phyloP scores from a whole-genome alignment of 92 coral and sea anemone species.

The Zoanthus solanderi region DNA sequence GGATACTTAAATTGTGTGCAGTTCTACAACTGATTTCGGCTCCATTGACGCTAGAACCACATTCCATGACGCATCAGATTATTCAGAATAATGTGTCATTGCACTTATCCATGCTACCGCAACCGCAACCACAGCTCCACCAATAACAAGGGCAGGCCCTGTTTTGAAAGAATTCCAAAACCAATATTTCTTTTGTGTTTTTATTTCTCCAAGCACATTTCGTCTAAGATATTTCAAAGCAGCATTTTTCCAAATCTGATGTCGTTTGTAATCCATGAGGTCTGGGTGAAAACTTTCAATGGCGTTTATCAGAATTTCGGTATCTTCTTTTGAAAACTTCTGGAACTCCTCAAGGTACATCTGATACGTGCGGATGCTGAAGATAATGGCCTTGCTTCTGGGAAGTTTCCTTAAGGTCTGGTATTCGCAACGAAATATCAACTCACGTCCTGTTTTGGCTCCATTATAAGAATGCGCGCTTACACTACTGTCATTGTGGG shows the following conservation, averaged over 20 bases:
- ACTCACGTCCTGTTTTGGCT: slow-evolving; percentile 60
- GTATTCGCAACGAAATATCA: slow-evolving; percentile 70
- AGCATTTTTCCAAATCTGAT: slow-evolving; percentile 60
- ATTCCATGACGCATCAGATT: too few relatives aligned
- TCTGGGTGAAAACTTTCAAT: slow-evolving; percentile 61
- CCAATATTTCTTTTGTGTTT: background rate
- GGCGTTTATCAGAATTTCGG: slow-evolving; percentile 29
- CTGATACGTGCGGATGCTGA: slow-evolving; percentile 73
- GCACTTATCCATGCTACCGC: slow-evolving; percentile 15
- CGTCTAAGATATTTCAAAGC: slow-evolving; percentile 54
- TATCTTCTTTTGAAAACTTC: slow-evolving; percentile 45
- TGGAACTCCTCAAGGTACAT: slow-evolving; percentile 59
- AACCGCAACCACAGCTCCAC: slow-evolving; percentile 9
- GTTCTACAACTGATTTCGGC: too few relatives aligned
- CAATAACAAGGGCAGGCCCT: slow-evolving; percentile 12
- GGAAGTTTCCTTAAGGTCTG: slow-evolving; percentile 64
- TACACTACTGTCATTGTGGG: slow-evolving; percentile 51
- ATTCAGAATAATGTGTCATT: too few relatives aligned
- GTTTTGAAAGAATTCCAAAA: slow-evolving; percentile 22
- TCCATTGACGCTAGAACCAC: too few relatives aligned
- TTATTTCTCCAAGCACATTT: slow-evolving; percentile 39
- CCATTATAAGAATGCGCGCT: slow-evolving; percentile 59
- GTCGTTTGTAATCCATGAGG: slow-evolving; percentile 51
- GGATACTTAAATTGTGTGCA: too few relatives aligned
- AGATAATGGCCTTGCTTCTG: slow-evolving; percentile 65